Evolutionary conservation across 2,113 vertebrate species (phyloP).

Genomic region (Misgurnus mizolepis): DNA sequence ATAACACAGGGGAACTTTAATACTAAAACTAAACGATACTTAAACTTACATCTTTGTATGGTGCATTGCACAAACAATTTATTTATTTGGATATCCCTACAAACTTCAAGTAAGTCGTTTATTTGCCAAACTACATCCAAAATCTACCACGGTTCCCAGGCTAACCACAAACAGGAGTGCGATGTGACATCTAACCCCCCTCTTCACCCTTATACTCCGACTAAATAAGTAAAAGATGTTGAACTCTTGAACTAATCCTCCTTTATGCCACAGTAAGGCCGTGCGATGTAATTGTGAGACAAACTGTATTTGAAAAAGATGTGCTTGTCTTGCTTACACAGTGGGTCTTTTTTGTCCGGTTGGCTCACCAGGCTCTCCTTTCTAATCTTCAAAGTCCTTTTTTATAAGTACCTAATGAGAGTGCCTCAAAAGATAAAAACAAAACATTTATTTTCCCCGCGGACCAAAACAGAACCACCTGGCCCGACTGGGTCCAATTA

Average conservation of each 20-base stretch:
- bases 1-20: not conserved
- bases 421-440: slow-evolving; percentile 74
- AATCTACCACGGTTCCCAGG: not conserved
- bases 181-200: not conserved
- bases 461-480: slow-evolving; percentile 71
- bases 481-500: slow-evolving; percentile 65
- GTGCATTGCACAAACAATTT: too few species aligned
- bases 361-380: slow-evolving; percentile 64
- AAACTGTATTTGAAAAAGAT: slow-evolving; percentile 47
- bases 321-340: slow-evolving; percentile 67
- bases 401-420: slow-evolving; percentile 74
- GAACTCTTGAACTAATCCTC: slow-evolving; percentile 57
- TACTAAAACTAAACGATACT: too few species aligned
- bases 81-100: too few species aligned
- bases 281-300: slow-evolving; percentile 51
- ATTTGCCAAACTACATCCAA: not conserved
- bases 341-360: slow-evolving; percentile 65
- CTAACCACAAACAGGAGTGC: slow-evolving; percentile 23
- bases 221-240: slow-evolving; percentile 55
- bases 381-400: slow-evolving; percentile 75
- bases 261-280: slow-evolving; percentile 61
- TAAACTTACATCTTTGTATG: too few species aligned
- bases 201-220: slow-evolving; percentile 41
- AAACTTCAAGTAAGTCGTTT: not conserved
- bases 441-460: slow-evolving; percentile 74